Conservation (phyloP, 2,797 vertebrate species). For the Melanotaenia trifasciata region DNA sequence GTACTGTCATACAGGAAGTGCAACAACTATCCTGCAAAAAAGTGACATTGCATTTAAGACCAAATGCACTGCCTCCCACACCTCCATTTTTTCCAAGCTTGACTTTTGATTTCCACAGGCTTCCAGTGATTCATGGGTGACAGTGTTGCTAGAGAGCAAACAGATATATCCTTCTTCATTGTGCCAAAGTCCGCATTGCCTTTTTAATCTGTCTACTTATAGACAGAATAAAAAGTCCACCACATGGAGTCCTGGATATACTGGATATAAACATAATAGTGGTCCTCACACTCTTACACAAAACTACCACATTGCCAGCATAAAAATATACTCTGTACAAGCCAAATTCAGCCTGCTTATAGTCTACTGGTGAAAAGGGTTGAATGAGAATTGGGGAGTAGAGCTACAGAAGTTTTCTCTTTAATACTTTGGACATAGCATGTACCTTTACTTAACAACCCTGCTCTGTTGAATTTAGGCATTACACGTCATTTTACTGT, state of each 20-base stretch:
- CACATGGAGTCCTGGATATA: conserved; percentile 50
- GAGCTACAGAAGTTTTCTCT: conserved; percentile 9
- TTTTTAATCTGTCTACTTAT: conserved; percentile 68
- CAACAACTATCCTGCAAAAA: conserved; percentile 62
- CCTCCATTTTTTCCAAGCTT: conserved; percentile 56
- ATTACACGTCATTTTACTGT: conserved; percentile 20
- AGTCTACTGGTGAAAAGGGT: conserved; percentile 18
- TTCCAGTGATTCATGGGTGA: conserved; percentile 72
- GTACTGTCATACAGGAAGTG: conserved; percentile 65
- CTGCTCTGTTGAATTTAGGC: conserved; percentile 14
- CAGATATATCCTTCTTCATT: conserved; percentile 60
- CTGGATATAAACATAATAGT: conserved; percentile 53
- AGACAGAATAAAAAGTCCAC: conserved; percentile 47
- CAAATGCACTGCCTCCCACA: conserved; percentile 42
- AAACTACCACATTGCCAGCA: conserved; percentile 44
- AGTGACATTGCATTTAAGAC: conserved; percentile 64
- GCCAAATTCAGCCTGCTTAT: conserved; percentile 45
- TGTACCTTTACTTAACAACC: conserved; percentile 36
- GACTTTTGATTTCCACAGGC: conserved; percentile 75
- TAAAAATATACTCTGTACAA: conserved; percentile 41
- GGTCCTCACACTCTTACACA: conserved; percentile 51
- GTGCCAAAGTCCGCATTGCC: conserved; percentile 55
- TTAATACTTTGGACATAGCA: conserved; percentile 10
- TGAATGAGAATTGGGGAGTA: conserved; percentile 42
- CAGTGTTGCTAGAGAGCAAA: conserved; percentile 66